Evolutionary conservation across 2,888 invertebrate species (phyloP).

Genomic region (Subacronicta megacephala): DNA sequence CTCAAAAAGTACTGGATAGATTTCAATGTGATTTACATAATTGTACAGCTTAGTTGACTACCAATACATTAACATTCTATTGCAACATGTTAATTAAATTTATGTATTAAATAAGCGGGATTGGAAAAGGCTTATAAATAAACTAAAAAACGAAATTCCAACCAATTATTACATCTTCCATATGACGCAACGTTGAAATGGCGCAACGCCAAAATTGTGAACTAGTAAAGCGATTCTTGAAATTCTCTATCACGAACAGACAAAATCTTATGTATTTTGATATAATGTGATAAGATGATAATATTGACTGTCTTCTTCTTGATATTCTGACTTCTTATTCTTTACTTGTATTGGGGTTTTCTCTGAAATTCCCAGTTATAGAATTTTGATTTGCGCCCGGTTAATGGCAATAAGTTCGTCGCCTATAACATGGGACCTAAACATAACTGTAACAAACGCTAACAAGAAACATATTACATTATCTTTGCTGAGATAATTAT

Average conservation of each 20-base stretch:
- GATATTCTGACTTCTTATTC: no score
- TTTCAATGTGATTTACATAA: not conserved
- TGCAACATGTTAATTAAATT: no score
- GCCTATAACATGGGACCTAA: no score
- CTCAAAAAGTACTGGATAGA: slow-evolving; percentile 11
- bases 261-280: slow-evolving; percentile 9
- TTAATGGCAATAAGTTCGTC: no score
- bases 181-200: slow-evolving; percentile 18
- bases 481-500: slow-evolving; percentile 11
- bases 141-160: slow-evolving; percentile 7
- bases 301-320: no score
- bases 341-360: no score
- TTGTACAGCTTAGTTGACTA: slow-evolving; percentile 1
- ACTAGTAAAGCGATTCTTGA: slow-evolving; percentile 24
- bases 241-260: slow-evolving; percentile 23
- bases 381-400: no score
- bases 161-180: slow-evolving; percentile 12
- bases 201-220: slow-evolving; percentile 36
- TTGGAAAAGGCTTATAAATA: not conserved
- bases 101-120: not conserved
- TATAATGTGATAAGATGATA: not conserved
- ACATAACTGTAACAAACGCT: no score
- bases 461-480: slow-evolving; percentile 3
- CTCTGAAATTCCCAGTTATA: no score
- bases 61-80: not conserved